These are phyloP conservation scores for Stenodera caucasica DNA, from an alignment of 2,888 invertebrate species.

Conservation along the genomic window DNA sequence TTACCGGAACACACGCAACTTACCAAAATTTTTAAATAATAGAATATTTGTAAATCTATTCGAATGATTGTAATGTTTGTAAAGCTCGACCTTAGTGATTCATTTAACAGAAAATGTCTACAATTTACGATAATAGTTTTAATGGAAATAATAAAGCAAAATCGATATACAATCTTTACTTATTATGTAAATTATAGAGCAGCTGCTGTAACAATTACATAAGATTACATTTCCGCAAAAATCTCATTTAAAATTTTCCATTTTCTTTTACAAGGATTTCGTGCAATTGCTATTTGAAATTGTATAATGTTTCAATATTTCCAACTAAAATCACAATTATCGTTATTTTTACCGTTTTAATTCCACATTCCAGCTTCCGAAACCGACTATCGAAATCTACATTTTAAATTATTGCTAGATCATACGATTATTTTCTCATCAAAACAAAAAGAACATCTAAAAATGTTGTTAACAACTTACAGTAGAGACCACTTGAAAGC, in stretches of 20 bases:
- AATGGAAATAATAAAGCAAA: neutral
- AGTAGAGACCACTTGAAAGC: too few relatives aligned
- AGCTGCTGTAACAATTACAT: slow-evolving; percentile 4
- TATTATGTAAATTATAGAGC: slow-evolving; percentile 5
- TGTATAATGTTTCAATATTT: slow-evolving; percentile 1
- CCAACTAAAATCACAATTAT: neutral
- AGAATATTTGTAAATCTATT: too few relatives aligned
- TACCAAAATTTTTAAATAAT: neutral
- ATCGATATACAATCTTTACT: neutral
- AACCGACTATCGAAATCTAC: neutral
- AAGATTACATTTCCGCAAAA: slow-evolving; percentile 5
- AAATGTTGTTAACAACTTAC: too few relatives aligned
- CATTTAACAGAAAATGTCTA: neutral
- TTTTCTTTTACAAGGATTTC: neutral
- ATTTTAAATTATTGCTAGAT: neutral
- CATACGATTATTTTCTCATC: too few relatives aligned
- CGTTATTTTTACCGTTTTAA: neutral
- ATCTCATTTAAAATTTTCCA: slow-evolving; percentile 7
- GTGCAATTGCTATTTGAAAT: slow-evolving; percentile 3
- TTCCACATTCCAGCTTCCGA: neutral
- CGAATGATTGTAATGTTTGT: too few relatives aligned
- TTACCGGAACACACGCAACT: neutral
- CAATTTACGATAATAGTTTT: neutral
- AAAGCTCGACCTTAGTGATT: too few relatives aligned
- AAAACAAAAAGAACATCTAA: too few relatives aligned